phyloP scores from a whole-genome alignment of 2,797 vertebrate genomes.

The Sebastes nivosus region DNA sequence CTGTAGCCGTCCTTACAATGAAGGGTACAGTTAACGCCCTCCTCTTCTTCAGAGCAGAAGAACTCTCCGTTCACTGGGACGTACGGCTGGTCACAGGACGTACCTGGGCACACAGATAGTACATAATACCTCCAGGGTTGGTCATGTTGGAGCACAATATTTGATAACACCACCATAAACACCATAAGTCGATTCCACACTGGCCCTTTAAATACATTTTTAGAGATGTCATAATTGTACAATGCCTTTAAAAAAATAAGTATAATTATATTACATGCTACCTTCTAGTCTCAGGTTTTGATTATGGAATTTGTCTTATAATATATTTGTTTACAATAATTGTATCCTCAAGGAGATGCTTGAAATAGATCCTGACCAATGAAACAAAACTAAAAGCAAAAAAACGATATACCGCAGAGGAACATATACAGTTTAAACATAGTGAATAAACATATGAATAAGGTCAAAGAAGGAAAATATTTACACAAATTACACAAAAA shows the following conservation, averaged over 20 bases:
- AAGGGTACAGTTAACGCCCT: constrained; percentile 91
- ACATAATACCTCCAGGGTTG: not conserved
- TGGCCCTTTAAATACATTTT: not conserved
- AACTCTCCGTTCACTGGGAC: constrained; percentile 91
- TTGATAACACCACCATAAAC: not conserved
- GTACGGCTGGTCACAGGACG: constrained; percentile 91
- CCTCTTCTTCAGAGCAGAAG: constrained; percentile 84
- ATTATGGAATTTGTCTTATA: too few species aligned
- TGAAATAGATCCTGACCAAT: too few species aligned
- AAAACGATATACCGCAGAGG: too few species aligned
- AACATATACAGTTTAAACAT: not conserved
- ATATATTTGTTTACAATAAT: too few species aligned
- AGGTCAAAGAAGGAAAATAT: not conserved
- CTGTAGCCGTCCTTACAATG: constrained; percentile 91
- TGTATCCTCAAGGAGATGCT: too few species aligned
- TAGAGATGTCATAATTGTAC: not conserved
- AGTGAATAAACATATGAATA: not conserved
- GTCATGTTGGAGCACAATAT: not conserved
- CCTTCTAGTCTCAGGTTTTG: not conserved
- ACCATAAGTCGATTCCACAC: not conserved
- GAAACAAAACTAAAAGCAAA: too few species aligned
- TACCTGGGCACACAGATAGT: constrained; percentile 73
- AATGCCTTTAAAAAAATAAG: not conserved
- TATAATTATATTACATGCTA: not conserved
- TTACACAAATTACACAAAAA: not conserved